A percentile compares a stretch with the other conserved stretches of the same genome.
phyloP scores from a whole-genome alignment of 2,113 vertebrate genomes.

The Atrichornis clamosus region DNA sequence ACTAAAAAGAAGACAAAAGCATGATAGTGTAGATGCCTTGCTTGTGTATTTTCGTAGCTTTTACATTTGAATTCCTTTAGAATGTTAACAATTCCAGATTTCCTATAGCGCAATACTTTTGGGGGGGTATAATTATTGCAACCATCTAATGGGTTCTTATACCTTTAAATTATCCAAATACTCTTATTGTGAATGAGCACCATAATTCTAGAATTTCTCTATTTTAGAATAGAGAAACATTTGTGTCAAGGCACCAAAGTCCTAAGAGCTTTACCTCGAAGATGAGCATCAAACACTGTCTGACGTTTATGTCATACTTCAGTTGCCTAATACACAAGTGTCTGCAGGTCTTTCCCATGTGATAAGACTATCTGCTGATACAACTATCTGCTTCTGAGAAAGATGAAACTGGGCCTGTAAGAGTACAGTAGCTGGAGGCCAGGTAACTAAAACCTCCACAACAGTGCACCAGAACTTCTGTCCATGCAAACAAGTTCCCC shows the following conservation, averaged over 20 bases:
- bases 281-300: background rate
- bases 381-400: background rate
- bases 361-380: background rate
- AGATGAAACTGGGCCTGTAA: background rate
- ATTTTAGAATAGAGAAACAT: background rate
- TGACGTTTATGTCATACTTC: background rate
- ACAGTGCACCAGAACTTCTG: accelerated
- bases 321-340: background rate
- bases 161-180: background rate
- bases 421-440: background rate
- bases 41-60: background rate
- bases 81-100: background rate
- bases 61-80: background rate
- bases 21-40: background rate
- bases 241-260: background rate
- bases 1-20: background rate
- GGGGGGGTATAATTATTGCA: background rate
- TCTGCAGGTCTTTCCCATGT: background rate
- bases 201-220: background rate
- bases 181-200: background rate
- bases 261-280: background rate
- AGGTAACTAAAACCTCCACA: background rate
- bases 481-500: background rate
- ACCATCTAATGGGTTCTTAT: background rate
- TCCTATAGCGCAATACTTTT: background rate